Conservation (phyloP, 2,888 invertebrate species). For the Drosophila lutescens region DNA sequence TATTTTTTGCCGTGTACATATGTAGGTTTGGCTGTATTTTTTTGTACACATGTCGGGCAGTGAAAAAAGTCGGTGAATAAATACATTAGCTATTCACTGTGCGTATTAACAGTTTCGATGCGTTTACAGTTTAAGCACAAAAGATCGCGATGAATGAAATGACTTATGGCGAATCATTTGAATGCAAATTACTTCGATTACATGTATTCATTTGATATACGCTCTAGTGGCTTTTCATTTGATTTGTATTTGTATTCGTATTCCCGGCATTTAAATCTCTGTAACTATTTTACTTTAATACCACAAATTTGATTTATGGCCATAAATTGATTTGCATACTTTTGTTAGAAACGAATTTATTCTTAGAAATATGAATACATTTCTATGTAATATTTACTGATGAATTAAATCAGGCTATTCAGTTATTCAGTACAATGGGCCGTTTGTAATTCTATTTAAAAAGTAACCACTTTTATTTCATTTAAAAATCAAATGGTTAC, state of each 20-base stretch:
- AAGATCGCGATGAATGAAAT: slow-evolving; percentile 24
- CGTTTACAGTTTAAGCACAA: slow-evolving; percentile 14
- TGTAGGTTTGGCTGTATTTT: not conserved
- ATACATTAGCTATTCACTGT: slow-evolving; percentile 8
- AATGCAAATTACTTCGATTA: slow-evolving; percentile 32
- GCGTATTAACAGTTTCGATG: slow-evolving; percentile 17
- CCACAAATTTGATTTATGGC: not conserved
- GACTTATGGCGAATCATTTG: slow-evolving; percentile 25
- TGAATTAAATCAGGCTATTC: too few species aligned
- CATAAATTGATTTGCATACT: not conserved
- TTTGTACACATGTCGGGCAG: not conserved
- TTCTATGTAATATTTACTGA: too few species aligned
- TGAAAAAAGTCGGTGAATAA: slow-evolving; percentile 1
- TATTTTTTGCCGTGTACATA: not conserved
- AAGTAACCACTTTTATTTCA: not conserved
- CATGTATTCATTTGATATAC: slow-evolving; percentile 15
- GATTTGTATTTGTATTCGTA: not conserved
- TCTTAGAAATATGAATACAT: too few species aligned
- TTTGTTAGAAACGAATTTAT: too few species aligned
- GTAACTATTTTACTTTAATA: not conserved
- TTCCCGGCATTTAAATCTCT: not conserved
- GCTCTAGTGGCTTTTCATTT: slow-evolving; percentile 1
- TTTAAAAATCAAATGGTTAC: not conserved
- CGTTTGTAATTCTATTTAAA: too few species aligned
- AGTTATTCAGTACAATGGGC: too few species aligned